phyloP scores from a whole-genome alignment of 2,888 invertebrate species.

The Drosophila sordidula region DNA sequence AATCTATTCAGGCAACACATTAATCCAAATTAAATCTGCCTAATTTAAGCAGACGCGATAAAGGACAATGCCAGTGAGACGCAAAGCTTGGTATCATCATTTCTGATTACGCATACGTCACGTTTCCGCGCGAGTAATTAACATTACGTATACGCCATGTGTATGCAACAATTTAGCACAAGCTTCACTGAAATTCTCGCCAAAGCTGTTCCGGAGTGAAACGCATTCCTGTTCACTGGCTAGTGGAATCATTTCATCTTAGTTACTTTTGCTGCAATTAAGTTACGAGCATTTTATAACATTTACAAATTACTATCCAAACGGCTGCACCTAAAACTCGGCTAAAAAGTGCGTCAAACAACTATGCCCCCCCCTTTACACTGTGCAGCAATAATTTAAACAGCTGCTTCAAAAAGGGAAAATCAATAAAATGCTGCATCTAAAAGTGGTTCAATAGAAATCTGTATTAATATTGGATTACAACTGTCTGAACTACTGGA shows the following conservation, averaged over 20 bases:
- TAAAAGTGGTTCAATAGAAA: too few relatives aligned
- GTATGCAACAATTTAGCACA: constrained; percentile 18
- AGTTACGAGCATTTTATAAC: constrained; percentile 34
- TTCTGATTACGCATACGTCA: constrained; percentile 49
- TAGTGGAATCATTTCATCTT: constrained; percentile 29
- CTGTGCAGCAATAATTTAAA: constrained; percentile 6
- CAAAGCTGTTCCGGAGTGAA: constrained; percentile 3
- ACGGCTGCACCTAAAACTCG: constrained; percentile 33
- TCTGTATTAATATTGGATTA: not conserved
- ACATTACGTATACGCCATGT: constrained; percentile 24
- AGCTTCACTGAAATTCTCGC: constrained; percentile 1
- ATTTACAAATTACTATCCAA: constrained; percentile 36
- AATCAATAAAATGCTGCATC: too few relatives aligned
- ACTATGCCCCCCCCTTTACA: constrained; percentile 1
- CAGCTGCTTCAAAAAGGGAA: not conserved
- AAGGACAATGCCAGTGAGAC: constrained; percentile 14
- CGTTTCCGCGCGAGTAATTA: constrained; percentile 23
- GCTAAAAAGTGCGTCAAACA: constrained; percentile 15
- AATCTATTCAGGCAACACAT: constrained; percentile 35
- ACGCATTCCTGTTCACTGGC: constrained; percentile 39
- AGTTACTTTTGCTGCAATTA: constrained; percentile 38
- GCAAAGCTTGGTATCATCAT: constrained; percentile 16
- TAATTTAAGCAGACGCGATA: constrained; percentile 36
- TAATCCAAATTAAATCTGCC: constrained; percentile 43
- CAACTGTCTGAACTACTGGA: not conserved